phyloP scores from a whole-genome alignment of 2,888 invertebrate species.

The Laspeyria flexula region DNA sequence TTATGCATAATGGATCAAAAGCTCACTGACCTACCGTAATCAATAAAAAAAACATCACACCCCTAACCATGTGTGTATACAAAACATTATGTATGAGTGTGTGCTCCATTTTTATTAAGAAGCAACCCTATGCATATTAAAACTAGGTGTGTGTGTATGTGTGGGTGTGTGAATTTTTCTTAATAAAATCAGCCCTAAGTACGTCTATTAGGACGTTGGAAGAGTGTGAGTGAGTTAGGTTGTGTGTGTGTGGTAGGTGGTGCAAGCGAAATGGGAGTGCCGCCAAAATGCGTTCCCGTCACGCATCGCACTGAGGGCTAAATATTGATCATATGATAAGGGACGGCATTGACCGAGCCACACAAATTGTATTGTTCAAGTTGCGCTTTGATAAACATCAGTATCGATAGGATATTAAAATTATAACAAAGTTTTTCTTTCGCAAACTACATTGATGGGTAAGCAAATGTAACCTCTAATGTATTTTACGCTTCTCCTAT shows the following conservation, averaged over 20 bases:
- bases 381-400: not conserved
- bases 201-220: slow-evolving; percentile 5
- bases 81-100: not conserved
- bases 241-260: slow-evolving; percentile 18
- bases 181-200: slow-evolving; percentile 3
- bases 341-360: slow-evolving; percentile 14
- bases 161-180: not conserved
- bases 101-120: not conserved
- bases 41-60: slow-evolving; percentile 46
- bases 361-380: not conserved
- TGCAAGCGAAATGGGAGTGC: slow-evolving; percentile 43
- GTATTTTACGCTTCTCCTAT: no score
- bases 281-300: slow-evolving; percentile 45
- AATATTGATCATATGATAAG: slow-evolving; percentile 67
- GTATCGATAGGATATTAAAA: not conserved
- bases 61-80: slow-evolving; percentile 46
- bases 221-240: slow-evolving; percentile 8
- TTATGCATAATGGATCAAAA: slow-evolving; percentile 34
- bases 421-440: not conserved
- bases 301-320: slow-evolving; percentile 51
- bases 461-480: no score
- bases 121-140: not conserved
- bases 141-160: not conserved
- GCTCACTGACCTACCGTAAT: slow-evolving; percentile 64
- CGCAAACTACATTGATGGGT: no score